Evolutionary conservation across 2,797 vertebrate species (phyloP), one percentile per base, ranked within the genome.

Genomic region (Acanthopagrus latus): DNA sequence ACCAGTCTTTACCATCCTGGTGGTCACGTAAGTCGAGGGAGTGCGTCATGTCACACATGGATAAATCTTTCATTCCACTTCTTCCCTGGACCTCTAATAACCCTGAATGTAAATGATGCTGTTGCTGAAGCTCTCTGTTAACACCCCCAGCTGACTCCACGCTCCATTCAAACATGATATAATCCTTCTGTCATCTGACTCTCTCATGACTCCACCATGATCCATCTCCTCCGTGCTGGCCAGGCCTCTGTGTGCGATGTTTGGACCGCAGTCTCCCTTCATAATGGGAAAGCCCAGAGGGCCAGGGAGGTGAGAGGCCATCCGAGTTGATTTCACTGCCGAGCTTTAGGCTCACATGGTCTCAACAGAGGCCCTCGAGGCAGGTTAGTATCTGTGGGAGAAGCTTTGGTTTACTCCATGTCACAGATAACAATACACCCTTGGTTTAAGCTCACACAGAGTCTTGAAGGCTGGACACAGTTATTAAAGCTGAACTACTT

Each of bases 121-220:
- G 50, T 76, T 43, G 76, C 12, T 85, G 51, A 78, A 78, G 18
- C 38, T 41, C 48, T 48, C 4, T 12, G 59, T 65, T 27, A 56
- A 72, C 64, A 57, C 43, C 47, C 63, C 72, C 78, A 51, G 78
- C 78, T 82, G 71, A 87, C 77, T 84, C 52, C 76, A 79, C n/a
- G n/a, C 75, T 67, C 25, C 51, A 29, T 27, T 67, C 81, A 55
- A 68, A 81, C 71, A 76, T 69, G 56, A 82, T 71, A 44, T 70
- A 69, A 81, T 80, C 47, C 46, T 46, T 17, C 54, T 48, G 83
- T 92, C 89, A 91, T 76, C 80, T 54, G 85, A 88, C 89, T 85
- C 76, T 84, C 89, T 43, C 84, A 79, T 90, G 89, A 88, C 89
- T 72, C 47, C 76, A 59, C 78, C 57, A 38, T 44, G 76, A 83